phyloP scores from a whole-genome alignment of 2,113 vertebrate genomes.

The Cheirogaleus medius region DNA sequence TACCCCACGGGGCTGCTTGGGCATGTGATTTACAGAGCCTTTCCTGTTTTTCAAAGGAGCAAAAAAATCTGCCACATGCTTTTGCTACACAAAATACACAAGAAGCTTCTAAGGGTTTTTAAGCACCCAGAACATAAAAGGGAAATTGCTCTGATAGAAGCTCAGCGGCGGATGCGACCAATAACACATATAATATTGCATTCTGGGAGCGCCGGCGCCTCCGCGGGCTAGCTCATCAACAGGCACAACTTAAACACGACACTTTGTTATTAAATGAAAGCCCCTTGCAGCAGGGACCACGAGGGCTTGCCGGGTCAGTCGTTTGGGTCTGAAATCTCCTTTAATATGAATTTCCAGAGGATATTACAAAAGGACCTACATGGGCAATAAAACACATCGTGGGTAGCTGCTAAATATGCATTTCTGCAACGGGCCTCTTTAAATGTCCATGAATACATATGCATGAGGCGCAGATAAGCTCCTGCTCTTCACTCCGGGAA shows the following conservation, averaged over 20 bases:
- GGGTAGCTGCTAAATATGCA: neutral
- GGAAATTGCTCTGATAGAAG: neutral
- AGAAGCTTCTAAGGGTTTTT: neutral
- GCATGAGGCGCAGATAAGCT: neutral
- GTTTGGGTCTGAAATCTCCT: conserved; percentile 73
- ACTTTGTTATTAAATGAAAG: conserved; percentile 77
- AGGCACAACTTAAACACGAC: conserved; percentile 61
- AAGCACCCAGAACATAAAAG: neutral
- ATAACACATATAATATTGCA: neutral
- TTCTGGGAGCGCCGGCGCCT: neutral
- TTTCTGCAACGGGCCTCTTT: neutral
- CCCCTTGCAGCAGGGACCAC: conserved; percentile 55
- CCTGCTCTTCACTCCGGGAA: neutral
- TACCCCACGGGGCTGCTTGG: neutral
- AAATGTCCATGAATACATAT: conserved; percentile 25
- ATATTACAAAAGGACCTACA: conserved; percentile 70
- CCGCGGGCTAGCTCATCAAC: conserved; percentile 10
- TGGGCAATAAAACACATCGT: conserved; percentile 70
- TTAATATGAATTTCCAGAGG: conserved; percentile 75
- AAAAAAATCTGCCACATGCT: neutral
- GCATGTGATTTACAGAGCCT: neutral
- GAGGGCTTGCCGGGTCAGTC: conserved; percentile 63
- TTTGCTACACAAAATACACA: neutral
- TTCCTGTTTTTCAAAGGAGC: neutral
- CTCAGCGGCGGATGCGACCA: accelerated